Evolutionary conservation across 2,888 invertebrate species (phyloP).

Genomic region (Rhogogaster chlorosoma): DNA sequence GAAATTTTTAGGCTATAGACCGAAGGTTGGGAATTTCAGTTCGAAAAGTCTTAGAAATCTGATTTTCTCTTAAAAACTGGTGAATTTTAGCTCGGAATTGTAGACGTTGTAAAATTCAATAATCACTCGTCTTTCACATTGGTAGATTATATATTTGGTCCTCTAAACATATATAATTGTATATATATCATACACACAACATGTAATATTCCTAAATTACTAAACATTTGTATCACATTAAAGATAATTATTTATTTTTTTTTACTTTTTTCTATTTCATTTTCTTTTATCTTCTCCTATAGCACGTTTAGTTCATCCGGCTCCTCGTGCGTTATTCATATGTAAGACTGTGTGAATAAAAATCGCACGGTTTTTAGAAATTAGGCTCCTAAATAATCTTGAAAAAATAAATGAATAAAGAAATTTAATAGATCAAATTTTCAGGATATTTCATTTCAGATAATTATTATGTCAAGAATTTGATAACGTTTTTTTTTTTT

Average conservation of each 20-base stretch:
- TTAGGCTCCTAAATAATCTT: background rate
- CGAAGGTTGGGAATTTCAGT: too few relatives aligned
- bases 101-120: background rate
- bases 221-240: slow-evolving; percentile 44
- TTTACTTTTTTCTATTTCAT: background rate
- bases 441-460: background rate
- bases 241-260: slow-evolving; percentile 3
- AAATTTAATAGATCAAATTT: too few relatives aligned
- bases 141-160: slow-evolving; percentile 73
- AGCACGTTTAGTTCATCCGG: background rate
- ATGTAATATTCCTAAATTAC: slow-evolving; percentile 61
- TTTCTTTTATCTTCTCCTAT: background rate
- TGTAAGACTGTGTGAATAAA: background rate
- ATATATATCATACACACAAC: slow-evolving; percentile 68
- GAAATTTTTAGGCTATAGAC: too few relatives aligned
- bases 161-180: slow-evolving; percentile 72
- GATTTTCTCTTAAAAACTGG: too few relatives aligned
- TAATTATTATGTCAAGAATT: background rate
- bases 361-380: background rate
- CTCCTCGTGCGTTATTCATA: background rate
- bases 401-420: background rate
- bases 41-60: too few relatives aligned
- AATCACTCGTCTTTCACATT: slow-evolving; percentile 7
- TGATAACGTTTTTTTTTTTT: background rate
- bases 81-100: background rate